Base-by-base conservation (phyloP, 2,888 invertebrate genomes). In the Drosophila austrosaltans region DNA sequence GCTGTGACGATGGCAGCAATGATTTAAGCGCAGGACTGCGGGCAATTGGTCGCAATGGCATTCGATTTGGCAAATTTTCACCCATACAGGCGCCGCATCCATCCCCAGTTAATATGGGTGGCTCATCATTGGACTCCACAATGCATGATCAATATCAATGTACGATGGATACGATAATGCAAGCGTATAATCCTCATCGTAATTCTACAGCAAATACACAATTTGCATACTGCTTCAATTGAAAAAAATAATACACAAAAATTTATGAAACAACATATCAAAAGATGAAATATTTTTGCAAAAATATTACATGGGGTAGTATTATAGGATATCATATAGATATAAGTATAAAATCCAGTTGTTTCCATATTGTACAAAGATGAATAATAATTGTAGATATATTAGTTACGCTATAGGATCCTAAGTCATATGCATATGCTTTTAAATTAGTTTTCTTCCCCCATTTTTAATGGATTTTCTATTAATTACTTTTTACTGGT, bases 111-210 rank as follows among this genome's bases (percentile, higher is more conserved):
- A 12, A 58, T 58, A 8, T 30, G 40, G 48, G 60, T 48, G 63
- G 10, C 20, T 48, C 59, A 48, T 4, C 63, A n/a, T 32, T 70
- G 63, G 77, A 81, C 25, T 39, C 58, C 1, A 25, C 48, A 25
- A 58, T 64, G 72, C 76, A 75, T 10, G 89, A 89, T 53, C 83
- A 85, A 69, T 89, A 89, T 63, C 87, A 89, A 69, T 87, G 85
- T 72, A 84, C 90, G 79, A 90, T 90, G 89, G 90, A 90, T 89
- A 89, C 90, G 82, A 78, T 90, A 81, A 89, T 89, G 83, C 85
- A 89, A 87, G 87, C 89, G 87, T 90, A 90, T 89, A 90, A 83
- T 80, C 82, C 84, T 20, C 89, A 89, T 89, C 89, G 83, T 76
- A 89, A 87, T 66, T 69, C 72, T 54, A 72, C 81, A 66, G 72